Base-by-base conservation (phyloP, 2,888 invertebrate genomes). In the Entomobrya multifasciata region DNA sequence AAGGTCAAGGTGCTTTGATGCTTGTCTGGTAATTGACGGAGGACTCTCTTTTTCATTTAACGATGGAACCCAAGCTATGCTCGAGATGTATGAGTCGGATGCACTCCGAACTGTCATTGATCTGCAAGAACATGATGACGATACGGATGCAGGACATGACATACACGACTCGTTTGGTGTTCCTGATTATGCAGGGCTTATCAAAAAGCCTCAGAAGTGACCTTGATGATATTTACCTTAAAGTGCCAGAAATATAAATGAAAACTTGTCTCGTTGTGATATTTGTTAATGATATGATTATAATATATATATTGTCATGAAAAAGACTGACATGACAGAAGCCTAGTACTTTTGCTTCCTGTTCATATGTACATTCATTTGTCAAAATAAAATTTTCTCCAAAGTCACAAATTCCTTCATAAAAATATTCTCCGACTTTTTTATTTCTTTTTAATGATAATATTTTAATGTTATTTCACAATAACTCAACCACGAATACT, bases 11-110 rank as follows among this genome's bases (percentile, higher is more conserved):
- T 99, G 99, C 93, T 95, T 95, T 91, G 97, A 98, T 93, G 98
- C 96, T 15, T 96, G 96, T 92, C 93, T 99, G 20, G 99, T 99
- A 0, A 95, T 99, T 25, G 99, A 99, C 92, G 99, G 99, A 30
- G 97, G 98, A 88, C 95, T 98, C 17, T 97, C 97, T 0, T 97
- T 97, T 92, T 95, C 96, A 0, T 99, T 99, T 93, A 99, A 98
- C 93, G 97, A 98, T 92, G 99, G 99, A 0, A 96, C 98, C 0
- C 95, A 96, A 89, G 98, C 97, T 0, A 92, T 95, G 10, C 93
- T 99, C 15, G 97, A 98, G 93, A 95, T 96, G 36, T 94, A 95
- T 90, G 96, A 97, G 0, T 96, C 97, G 92, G 98, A 99, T 93
- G 95, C 97, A 0, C 93, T 99, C 0, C 94, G 96, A 92, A 98